Base-by-base conservation (phyloP, 2,113 vertebrate species). In the Australoheros scitulus region DNA sequence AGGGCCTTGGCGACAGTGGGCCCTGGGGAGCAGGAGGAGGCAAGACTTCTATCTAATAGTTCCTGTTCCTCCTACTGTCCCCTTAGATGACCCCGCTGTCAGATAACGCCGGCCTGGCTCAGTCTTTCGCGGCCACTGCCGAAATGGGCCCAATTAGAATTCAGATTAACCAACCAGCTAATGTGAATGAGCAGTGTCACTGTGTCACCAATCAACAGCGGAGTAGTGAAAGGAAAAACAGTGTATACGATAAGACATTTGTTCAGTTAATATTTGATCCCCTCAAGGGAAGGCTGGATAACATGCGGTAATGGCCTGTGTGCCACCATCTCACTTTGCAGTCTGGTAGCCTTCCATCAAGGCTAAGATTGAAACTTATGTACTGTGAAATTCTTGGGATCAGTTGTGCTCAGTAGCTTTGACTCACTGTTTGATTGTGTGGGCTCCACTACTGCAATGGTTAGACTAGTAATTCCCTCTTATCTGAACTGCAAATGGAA, bases 301-400 rank as follows among this genome's bases (percentile, higher is more conserved):
- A 90, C 89, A 86, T 24, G 83, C 59, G 72, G 88, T 84, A 85
- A 94, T 88, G 88, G 88, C 89, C 91, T 80, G 36, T 89, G 81
- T 86, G 86, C 82, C 84, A 81, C 88, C 90, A 94, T 90, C 92
- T 94, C 87, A 87, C 88, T 93, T 89, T 91, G 90, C 92, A 94
- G 92, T 93, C 92, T 91, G 92, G 86, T 94, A 86, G 86, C 89
- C 92, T 91, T 93, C 94, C 93, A 92, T 94, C 94, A 90, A 82
- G 85, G 89, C 93, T 84, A 87, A 94, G 94, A 95, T 94, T 95
- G 93, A 95, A 95, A 94, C 94, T 95, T 94, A 94, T 95, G 95
- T 95, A 94, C 91, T 95, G 93, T 94, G 93, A 94, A 94, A 94
- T 94, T 94, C 92, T 93, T 50, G 70, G 93, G 94, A 96, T 96